Conservation (phyloP, 2,797 vertebrate genomes). For the Carduelis carduelis region DNA sequence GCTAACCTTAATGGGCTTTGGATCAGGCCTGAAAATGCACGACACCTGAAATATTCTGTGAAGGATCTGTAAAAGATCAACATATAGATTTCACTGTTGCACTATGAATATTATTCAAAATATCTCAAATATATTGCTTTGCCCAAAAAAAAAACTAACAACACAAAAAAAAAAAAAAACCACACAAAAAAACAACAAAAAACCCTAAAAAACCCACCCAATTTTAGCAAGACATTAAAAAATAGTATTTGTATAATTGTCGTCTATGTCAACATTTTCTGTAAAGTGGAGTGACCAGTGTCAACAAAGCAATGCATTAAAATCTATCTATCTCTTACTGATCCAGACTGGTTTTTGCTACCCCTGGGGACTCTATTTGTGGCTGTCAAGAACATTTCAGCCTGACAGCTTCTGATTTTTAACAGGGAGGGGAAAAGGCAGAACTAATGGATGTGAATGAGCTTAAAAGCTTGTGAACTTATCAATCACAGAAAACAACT, state of each 20-base stretch:
- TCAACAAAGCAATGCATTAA: slow-evolving; percentile 58
- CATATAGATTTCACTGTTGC: background rate
- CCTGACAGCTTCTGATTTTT: slow-evolving; percentile 76
- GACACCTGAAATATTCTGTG: background rate
- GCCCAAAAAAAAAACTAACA: background rate
- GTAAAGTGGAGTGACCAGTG: slow-evolving; percentile 35
- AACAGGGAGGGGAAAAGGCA: slow-evolving; percentile 60
- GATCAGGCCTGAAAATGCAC: background rate
- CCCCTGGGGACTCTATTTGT: slow-evolving; percentile 64
- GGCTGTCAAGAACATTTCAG: slow-evolving; percentile 68
- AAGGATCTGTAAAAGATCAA: background rate
- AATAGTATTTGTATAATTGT: background rate
- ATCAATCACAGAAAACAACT: slow-evolving; percentile 72
- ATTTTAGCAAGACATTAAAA: background rate
- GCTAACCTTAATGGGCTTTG: background rate
- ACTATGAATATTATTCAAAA: background rate
- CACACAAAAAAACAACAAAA: background rate
- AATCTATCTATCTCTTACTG: slow-evolving; percentile 54
- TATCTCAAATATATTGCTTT: background rate
- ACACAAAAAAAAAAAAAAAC: background rate
- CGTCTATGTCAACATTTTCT: slow-evolving; percentile 13
- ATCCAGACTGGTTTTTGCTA: slow-evolving; percentile 47
- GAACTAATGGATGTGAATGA: slow-evolving; percentile 75
- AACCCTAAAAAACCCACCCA: background rate
- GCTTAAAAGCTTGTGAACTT: slow-evolving; percentile 73